Evolutionary conservation across 1,140 invertebrate species (phyloP), one percentile per base, ranked within the genome.

Genomic region (Thrips palmi): DNA sequence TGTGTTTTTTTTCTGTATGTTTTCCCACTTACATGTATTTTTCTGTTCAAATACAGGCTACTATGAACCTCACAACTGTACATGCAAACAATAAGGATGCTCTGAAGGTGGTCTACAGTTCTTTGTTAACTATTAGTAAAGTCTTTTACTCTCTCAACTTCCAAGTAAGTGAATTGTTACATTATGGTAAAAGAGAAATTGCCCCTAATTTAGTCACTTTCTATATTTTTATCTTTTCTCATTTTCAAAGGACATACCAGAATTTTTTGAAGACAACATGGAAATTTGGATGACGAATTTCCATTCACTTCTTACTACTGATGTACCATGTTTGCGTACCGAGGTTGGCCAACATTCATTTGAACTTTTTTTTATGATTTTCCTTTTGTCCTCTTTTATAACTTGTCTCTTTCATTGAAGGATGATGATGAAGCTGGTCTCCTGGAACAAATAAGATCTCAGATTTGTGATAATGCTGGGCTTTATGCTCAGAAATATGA

Each of bases 251-350:
- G 93, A 98, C 64, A 61, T 98, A 44, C 92, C 93, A 0, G 92
- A 97, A 63, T 93, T 87, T 64, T 97, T 97, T 63, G 92, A 97
- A 60, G 93, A 98, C 52, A 91, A 96, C 52, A 94, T 97, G 77
- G 62, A 65, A 33, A 67, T 67, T 10, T 98, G 93, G 93, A 94
- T 97, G 89, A 66, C 65, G 0, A 74, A 87, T 53, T 89, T 97
- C 47, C 70, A 87, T 21, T 70, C 67, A 29, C 64, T 97, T 6
- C 59, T 97, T 7, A 75, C 69, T 46, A 62, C 64, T 4, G 73
- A 93, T 56, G 77, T 87, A 27, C 76, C 76, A 2, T 63, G 67
- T 37, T 63, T 91, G 48, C 64, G 74, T 49, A 70, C 68, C 21
- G 53, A 56, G 45, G 72, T 77, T 60, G 64, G 59, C 60, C 36